These are phyloP conservation scores for Drymonia ruficornis DNA, from an alignment of 2,888 invertebrate species.

Conservation along the genomic window DNA sequence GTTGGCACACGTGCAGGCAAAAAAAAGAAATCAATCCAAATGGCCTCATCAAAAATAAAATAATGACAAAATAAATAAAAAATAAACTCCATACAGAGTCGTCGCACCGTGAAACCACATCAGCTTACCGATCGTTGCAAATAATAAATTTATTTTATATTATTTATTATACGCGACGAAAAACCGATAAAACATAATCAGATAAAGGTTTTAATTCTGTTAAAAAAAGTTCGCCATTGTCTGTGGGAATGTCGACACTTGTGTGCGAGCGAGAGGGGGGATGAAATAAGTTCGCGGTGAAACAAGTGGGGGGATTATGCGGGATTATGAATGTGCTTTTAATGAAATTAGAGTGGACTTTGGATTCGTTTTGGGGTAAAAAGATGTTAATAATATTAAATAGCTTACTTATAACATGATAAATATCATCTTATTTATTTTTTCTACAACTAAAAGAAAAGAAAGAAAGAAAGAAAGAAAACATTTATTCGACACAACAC, in stretches of 20 bases:
- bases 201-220: conserved; percentile 78
- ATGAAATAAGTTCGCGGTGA: conserved; percentile 38
- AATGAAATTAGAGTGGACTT: conserved; percentile 20
- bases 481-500: too few relatives aligned
- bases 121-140: conserved; percentile 61
- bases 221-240: conserved; percentile 50
- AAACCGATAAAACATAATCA: conserved; percentile 77
- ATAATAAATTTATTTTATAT: conserved; percentile 65
- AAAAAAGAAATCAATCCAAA: conserved; percentile 16
- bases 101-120: conserved; percentile 68
- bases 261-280: conserved; percentile 38
- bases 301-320: conserved; percentile 32
- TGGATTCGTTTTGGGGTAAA: conserved; percentile 6
- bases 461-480: too few relatives aligned
- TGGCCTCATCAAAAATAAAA: conserved; percentile 22
- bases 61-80: not conserved
- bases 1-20: not conserved
- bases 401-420: too few relatives aligned
- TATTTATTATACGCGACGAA: conserved; percentile 37
- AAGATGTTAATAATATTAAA: too few relatives aligned
- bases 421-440: too few relatives aligned
- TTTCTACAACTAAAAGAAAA: too few relatives aligned
- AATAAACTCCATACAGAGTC: conserved; percentile 57
- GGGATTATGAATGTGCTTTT: conserved; percentile 29
- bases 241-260: conserved; percentile 72